Conservation (phyloP, 2,888 invertebrate species). For the Linyphia triangularis region DNA sequence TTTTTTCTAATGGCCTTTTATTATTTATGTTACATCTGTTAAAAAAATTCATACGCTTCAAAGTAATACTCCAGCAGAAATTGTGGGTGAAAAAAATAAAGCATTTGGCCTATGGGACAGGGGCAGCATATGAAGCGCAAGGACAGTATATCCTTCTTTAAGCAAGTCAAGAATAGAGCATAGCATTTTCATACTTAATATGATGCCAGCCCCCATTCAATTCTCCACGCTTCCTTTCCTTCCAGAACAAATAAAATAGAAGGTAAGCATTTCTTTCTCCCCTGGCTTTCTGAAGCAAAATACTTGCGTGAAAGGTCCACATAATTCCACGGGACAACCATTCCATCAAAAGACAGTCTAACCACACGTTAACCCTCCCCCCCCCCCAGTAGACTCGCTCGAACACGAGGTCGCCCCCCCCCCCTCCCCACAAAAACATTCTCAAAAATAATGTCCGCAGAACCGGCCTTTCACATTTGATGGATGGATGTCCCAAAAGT, state of each 20-base stretch:
- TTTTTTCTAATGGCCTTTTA: too few relatives aligned
- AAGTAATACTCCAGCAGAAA: too few relatives aligned
- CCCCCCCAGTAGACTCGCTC: neutral
- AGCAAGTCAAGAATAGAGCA: too few relatives aligned
- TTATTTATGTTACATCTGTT: too few relatives aligned
- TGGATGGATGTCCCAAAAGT: constrained; percentile 50
- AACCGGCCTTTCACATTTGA: constrained; percentile 56
- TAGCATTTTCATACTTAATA: too few relatives aligned
- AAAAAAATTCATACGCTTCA: too few relatives aligned
- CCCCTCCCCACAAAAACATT: neutral
- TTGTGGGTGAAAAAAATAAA: too few relatives aligned
- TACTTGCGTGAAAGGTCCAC: constrained; percentile 26
- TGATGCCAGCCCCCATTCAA: neutral
- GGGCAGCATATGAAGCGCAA: too few relatives aligned
- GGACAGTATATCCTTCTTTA: too few relatives aligned
- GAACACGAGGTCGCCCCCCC: neutral
- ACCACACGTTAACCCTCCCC: neutral
- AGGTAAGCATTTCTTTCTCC: neutral
- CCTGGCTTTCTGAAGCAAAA: constrained; percentile 7
- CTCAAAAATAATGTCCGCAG: constrained; percentile 58
- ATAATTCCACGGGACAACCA: constrained; percentile 65
- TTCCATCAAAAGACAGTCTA: constrained; percentile 28
- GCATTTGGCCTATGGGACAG: too few relatives aligned
- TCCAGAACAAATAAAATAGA: neutral
- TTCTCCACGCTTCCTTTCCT: neutral